Evolutionary conservation across 2,113 vertebrate species (phyloP).

Genomic region (Proterorhinus semilunaris): DNA sequence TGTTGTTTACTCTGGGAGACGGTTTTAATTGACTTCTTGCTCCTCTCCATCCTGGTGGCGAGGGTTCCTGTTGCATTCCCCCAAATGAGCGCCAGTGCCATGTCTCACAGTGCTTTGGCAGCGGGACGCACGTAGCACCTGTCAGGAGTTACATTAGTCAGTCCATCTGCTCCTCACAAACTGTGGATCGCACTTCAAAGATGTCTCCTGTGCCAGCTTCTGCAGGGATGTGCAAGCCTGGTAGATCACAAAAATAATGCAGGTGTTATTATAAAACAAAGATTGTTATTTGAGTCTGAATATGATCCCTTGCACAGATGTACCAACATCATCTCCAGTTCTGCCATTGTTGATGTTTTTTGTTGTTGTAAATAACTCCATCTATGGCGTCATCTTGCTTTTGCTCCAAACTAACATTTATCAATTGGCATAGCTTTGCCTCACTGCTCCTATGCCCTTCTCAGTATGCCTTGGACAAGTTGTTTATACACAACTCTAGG

Average conservation of each 20-base stretch:
- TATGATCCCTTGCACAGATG: too few species aligned
- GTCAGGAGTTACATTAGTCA: conserved; percentile 61
- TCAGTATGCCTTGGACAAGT: too few species aligned
- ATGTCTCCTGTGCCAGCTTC: conserved; percentile 44
- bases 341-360: too few species aligned
- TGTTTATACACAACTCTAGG: too few species aligned
- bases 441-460: too few species aligned
- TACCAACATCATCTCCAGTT: too few species aligned
- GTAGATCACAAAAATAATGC: conserved; percentile 32
- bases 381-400: too few species aligned
- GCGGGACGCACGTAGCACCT: conserved; percentile 32
- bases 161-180: conserved; percentile 68
- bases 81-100: conserved; percentile 47
- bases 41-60: conserved; percentile 40
- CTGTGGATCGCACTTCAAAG: conserved; percentile 66
- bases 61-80: conserved; percentile 42
- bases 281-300: neutral
- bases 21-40: conserved; percentile 46
- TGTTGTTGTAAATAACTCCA: too few species aligned
- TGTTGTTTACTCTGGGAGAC: conserved; percentile 50
- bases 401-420: too few species aligned
- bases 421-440: too few species aligned
- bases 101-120: conserved; percentile 57
- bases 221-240: conserved; percentile 32
- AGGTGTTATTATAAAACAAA: conserved; percentile 1